Evolutionary conservation across 2,888 invertebrate genomes (phyloP), one percentile per base, ranked within the genome.

Genomic region (Leptopilina myrica): DNA sequence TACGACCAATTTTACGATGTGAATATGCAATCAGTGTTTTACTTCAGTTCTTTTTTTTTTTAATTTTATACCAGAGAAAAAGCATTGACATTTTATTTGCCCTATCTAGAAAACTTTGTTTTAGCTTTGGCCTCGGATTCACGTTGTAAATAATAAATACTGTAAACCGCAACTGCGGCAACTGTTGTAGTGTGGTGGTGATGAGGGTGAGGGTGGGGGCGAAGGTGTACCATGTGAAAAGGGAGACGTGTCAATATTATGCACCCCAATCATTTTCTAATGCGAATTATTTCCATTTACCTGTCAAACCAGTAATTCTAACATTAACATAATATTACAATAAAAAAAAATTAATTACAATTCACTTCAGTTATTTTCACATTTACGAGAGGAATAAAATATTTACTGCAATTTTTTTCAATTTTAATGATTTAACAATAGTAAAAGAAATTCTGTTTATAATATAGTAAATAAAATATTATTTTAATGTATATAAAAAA

Each of bases 131-230:
- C 64, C 33, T 64, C 64, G 66, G 46, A 43, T 46, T 66, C 66
- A 46, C 46, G 66, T 43, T 46, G 46, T 66, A 66, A 66, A 66
- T 66, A 66, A 66, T 66, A 66, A 66, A 66, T 66, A 43, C 15
- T 66, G 66, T 43, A 43, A 66, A 66, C 66, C 66, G 43, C 66
- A 66, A 46, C 12, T 15, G 15, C 9, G 43, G 66, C 43, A 12
- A 15, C n/a, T 65, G n/a, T 40, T 12, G 43, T 14, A 43, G 40
- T 14, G 40, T 9, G 26, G n/a, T 20, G 3, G 40, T 20, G 33
- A n/a, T 20, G 20, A 20, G 6, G 26, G 64, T 5, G 11, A 5
- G 5, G 49, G 49, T 20, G 49, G 9, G 49, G 12, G 49, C 1
- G 9, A 11, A 49, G 49, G 49, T 49, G 49, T 12, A 49, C 11